Evolutionary conservation across 2,888 invertebrate species (phyloP), one percentile per base, ranked within the genome.

Genomic region (Sisyra terminalis): DNA sequence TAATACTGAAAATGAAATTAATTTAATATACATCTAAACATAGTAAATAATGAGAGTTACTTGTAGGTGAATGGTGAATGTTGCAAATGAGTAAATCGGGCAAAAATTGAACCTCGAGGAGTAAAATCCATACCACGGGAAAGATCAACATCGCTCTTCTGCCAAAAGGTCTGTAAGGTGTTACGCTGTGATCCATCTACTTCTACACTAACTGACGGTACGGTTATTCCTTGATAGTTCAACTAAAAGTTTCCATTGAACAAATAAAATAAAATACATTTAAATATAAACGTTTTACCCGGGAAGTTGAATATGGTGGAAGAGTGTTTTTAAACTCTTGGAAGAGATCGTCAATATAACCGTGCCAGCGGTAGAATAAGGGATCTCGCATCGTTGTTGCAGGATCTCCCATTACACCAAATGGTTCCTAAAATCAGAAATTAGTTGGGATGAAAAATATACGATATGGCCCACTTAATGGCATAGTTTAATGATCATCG

Each of bases 351-450:
- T 88, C 83, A 16, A 87, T 66, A 56, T 75, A 80, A 0, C 79
- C 71, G 55, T 89, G 88, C 83, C 82, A 87, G 55, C 83, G 75
- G 64, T 87, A 88, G 68, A 88, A 88, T 13, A 81, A 63, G 0
- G 88, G 87, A 61, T 89, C 89, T 2, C 88, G 68, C 86, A 88
- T 87, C 0, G 87, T 83, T 0, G 86, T 86, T 0, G 84, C 73
- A 0, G 82, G 74, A 55, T 87, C 87, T 0, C 85, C 86, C 73
- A 88, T 87, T 17, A 85, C 79, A 32, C 81, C 78, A 52, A 81
- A 81, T 39, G 73, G 72, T 62, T 88, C 87, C 78, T 85, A n/a
- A n/a, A n/a, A n/a, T n/a, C 10, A 9, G 9, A 7, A 35, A 11
- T n/a, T 14, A 24, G 3, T 24, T 24, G 24, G 3, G 24, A 24